Evolutionary conservation across 2,797 vertebrate genomes (phyloP).

Genomic region (Ispidina lecontei): DNA sequence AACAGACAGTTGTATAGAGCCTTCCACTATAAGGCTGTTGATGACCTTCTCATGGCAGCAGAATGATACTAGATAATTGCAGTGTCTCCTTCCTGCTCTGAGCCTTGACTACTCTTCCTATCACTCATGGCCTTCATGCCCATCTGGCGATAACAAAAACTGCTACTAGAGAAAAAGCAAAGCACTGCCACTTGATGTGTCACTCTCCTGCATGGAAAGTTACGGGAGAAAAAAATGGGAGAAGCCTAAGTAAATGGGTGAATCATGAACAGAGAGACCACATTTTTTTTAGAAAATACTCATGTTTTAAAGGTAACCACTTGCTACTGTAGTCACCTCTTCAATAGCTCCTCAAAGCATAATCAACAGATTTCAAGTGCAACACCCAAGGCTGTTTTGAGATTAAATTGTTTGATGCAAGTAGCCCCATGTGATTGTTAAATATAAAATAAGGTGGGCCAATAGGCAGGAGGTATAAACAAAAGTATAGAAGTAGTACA

Average conservation of each 20-base stretch:
- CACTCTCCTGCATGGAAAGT: neutral
- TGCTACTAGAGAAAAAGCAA: neutral
- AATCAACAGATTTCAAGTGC: constrained; percentile 21
- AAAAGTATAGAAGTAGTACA: neutral
- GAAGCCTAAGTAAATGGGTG: neutral
- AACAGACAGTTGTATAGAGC: neutral
- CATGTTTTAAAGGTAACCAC: neutral
- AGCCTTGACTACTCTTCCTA: neutral
- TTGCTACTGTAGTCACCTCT: neutral
- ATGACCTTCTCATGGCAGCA: neutral
- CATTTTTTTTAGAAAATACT: neutral
- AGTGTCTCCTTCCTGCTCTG: neutral
- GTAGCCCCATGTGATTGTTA: neutral
- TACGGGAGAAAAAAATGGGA: neutral
- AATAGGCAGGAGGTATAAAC: neutral
- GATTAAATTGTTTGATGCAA: neutral
- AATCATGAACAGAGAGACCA: neutral
- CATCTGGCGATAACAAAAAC: neutral
- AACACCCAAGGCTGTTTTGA: neutral
- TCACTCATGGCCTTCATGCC: neutral
- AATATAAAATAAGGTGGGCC: neutral
- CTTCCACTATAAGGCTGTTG: neutral
- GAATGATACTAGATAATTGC: neutral
- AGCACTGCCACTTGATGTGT: neutral
- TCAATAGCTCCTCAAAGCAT: neutral